A percentile compares a stretch with the other conserved stretches of the same genome.
These are phyloP conservation scores for Acanthopleura granulata DNA, from an alignment of 2,888 invertebrate species.

Conservation along the genomic window DNA sequence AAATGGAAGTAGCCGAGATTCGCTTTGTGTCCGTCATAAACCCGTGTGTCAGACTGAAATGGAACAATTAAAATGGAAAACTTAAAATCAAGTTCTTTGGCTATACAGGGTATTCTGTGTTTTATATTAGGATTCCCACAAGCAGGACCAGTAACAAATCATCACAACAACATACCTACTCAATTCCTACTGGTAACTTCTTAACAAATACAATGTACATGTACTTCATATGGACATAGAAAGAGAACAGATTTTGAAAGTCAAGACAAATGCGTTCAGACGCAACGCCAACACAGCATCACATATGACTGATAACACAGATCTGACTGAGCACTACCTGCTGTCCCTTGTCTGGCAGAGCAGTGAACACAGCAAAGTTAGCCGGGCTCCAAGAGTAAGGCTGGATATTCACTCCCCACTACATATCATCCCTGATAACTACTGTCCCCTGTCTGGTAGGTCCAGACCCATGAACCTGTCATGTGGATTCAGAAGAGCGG, in stretches of 20 bases:
- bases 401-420: conserved; percentile 85
- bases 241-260: too few relatives aligned
- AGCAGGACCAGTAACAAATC: too few relatives aligned
- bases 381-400: conserved; percentile 98
- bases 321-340: too few relatives aligned
- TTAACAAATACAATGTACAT: too few relatives aligned
- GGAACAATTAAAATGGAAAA: not conserved
- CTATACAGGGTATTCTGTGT: too few relatives aligned
- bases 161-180: too few relatives aligned
- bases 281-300: conserved; percentile 84
- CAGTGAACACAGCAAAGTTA: conserved; percentile 97
- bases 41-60: conserved; percentile 72
- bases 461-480: conserved; percentile 96
- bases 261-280: too few relatives aligned
- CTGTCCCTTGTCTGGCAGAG: conserved; percentile 58
- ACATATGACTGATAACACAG: conserved; percentile 38
- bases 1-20: conserved; percentile 97
- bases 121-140: too few relatives aligned
- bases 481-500: conserved; percentile 86
- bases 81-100: too few relatives aligned
- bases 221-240: too few relatives aligned
- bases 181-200: too few relatives aligned
- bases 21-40: conserved; percentile 94
- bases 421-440: conserved; percentile 40
- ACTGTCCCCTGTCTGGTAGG: conserved; percentile 96